Conservation (phyloP, 2,113 vertebrate species). For the Odobenus rosmarus region DNA sequence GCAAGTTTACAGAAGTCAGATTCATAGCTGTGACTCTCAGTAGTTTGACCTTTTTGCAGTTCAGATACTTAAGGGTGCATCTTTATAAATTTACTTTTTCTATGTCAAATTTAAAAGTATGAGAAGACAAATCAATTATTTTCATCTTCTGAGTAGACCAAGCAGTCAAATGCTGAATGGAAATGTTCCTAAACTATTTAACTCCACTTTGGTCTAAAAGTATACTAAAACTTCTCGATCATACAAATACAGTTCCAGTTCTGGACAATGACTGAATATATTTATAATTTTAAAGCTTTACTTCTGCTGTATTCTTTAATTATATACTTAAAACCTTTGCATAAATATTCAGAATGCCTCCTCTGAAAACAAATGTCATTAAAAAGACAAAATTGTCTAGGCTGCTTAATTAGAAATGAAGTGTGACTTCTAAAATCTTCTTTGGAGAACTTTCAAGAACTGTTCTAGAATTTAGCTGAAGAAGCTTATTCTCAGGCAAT, state of each 20-base stretch:
- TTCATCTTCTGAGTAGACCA: conserved; percentile 22
- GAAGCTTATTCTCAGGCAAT: neutral
- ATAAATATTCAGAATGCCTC: conserved; percentile 44
- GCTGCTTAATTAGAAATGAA: conserved; percentile 45
- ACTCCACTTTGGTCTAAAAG: conserved; percentile 28
- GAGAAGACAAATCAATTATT: conserved; percentile 12
- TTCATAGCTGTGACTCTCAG: neutral
- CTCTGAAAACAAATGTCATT: conserved; percentile 15
- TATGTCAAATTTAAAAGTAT: conserved; percentile 6
- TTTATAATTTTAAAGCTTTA: conserved; percentile 52
- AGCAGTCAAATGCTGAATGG: conserved; percentile 49
- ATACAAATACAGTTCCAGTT: conserved; percentile 24
- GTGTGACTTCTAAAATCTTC: conserved; percentile 11
- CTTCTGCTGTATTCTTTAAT: neutral
- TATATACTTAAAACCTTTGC: conserved; percentile 31
- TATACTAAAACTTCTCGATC: neutral
- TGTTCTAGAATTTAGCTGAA: conserved; percentile 9
- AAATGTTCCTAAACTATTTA: conserved; percentile 3
- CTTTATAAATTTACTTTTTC: conserved; percentile 9
- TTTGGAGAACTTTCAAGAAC: neutral
- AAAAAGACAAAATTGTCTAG: conserved; percentile 39
- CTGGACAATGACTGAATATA: neutral
- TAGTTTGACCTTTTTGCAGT: neutral
- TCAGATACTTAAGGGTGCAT: neutral
- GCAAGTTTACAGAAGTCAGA: neutral